These are phyloP conservation scores for Myotis pilosus DNA, from an alignment of 2,797 vertebrate genomes.

Conservation along the genomic window DNA sequence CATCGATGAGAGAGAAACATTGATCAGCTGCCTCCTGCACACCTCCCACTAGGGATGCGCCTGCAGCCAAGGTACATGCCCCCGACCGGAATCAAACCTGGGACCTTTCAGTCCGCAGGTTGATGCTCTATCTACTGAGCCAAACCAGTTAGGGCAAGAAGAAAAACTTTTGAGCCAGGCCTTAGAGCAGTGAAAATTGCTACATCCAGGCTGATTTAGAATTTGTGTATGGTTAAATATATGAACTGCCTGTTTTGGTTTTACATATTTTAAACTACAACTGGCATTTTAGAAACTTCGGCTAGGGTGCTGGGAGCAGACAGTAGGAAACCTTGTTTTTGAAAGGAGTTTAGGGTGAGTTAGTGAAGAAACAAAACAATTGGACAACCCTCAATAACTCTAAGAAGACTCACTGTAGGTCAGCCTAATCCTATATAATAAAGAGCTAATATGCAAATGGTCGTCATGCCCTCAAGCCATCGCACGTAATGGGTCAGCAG, in stretches of 20 bases:
- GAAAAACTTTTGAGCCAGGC: constrained; percentile 45
- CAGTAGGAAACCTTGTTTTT: not conserved
- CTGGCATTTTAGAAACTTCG: constrained; percentile 22
- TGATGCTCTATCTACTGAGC: no score
- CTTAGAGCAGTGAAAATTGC: constrained; percentile 38
- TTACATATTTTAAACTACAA: constrained; percentile 34
- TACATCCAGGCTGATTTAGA: constrained; percentile 36
- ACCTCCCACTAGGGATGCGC: no score
- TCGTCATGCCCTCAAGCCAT: no score
- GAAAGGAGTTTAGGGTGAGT: not conserved
- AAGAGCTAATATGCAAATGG: no score
- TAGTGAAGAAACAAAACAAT: not conserved
- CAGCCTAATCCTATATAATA: no score
- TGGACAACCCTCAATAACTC: not conserved
- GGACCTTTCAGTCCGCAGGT: no score
- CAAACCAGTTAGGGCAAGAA: not conserved
- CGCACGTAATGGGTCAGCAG: no score
- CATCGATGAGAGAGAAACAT: no score
- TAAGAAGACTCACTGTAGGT: not conserved
- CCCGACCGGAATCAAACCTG: no score
- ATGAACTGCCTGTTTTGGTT: constrained; percentile 6
- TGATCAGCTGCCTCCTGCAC: no score
- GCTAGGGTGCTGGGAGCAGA: not conserved
- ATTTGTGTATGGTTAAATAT: constrained; percentile 34
- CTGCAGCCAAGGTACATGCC: no score